Base-by-base conservation (phyloP, 2,797 vertebrate genomes). In the Pangasius djambal region DNA sequence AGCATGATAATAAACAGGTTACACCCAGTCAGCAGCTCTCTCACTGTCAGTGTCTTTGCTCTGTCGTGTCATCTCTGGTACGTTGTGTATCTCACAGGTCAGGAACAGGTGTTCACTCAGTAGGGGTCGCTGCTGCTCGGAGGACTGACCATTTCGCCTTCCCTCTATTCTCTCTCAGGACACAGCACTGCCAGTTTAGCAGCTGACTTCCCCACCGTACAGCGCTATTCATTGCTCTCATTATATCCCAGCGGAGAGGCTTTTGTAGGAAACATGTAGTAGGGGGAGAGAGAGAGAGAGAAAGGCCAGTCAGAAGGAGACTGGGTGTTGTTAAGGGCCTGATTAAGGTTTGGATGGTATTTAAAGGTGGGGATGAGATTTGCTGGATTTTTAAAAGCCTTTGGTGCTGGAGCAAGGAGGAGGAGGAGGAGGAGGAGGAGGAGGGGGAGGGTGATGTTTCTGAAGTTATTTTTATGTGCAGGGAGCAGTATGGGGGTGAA, bases 161-260 rank as follows among this genome's bases (percentile, higher is more conserved):
- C n/a, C 75, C 81, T 86, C 31, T 37, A 52, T 86, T 90, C 70
- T 74, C 67, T 91, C 75, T 55, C 50, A 50, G 75, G 86, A 86
- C 31, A 52, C 50, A 57, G 48, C 69, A 15, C 57, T 63, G 44
- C 59, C 93, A 95, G 93, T 95, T 95, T 95, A 94, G 89, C 50
- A 50, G 91, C 92, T 92, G 85, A 88, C 81, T 83, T 89, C 87
- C 83, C 91, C 91, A 92, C 93, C 92, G 92, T 89, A 88, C 20
- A 92, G 89, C 81, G 74, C 92, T 93, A 92, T 92, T 95, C 92
- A 94, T 94, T 90, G 92, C 90, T 93, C 91, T 95, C 93, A 94
- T 96, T 96, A 96, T 91, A 92, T 90, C 91, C 90, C 50, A 15
- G 87, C 88, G 75, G 90, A 94, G 93, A 91, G 88, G 91, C 92